Evolutionary conservation across 35 echinoderm and acorn worm genomes (phyloP), one percentile per base, ranked within the genome.

Genomic region (Heliocidaris tuberculata): DNA sequence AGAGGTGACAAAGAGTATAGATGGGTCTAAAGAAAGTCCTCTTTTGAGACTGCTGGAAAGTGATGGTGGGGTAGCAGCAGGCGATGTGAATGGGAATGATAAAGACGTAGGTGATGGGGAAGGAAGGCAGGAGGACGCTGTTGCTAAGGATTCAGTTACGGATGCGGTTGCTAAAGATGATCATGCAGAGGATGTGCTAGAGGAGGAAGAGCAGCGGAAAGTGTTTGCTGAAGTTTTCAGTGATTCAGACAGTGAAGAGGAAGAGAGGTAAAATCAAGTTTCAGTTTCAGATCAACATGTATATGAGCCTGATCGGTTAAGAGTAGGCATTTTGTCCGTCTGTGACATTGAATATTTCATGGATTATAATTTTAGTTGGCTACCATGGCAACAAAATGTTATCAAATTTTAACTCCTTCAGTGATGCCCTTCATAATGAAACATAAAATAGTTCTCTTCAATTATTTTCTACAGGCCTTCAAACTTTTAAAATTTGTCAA

Each of bases 151-250:
- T 12, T 12, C 10, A n/a, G 47, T 9, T n/a, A 27, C 50, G 90
- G 95, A 90, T n/a, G 31, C 27, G 12, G 30, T 94, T 86, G 24
- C 10, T 85, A 49, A 94, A 13, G 87, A 93, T 85, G 96, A 95
- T 61, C 31, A 91, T 30, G 24, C 13, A 30, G 85, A 60, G 30
- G 91, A 86, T 31, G 85, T 70, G 2, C 13, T 60, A 30, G 94
- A 94, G 7, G 94, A 85, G 31, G 94, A 96, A 48, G 94, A 94
- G 60, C 96, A 93, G 56, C 88, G 70, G 85, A 93, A 90, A 93
- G 96, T 94, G 30, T 97, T 97, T 95, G 96, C 86, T 32, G 96
- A 96, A 95, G 98, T 99, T 7, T 98, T 97, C 88, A 98, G 97
- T 96, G 97, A 98, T 59, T 96, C 97, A 42, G 97, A 98, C 19